Evolutionary conservation across 2,888 invertebrate genomes (phyloP).

Genomic region (Carabus problematicus): DNA sequence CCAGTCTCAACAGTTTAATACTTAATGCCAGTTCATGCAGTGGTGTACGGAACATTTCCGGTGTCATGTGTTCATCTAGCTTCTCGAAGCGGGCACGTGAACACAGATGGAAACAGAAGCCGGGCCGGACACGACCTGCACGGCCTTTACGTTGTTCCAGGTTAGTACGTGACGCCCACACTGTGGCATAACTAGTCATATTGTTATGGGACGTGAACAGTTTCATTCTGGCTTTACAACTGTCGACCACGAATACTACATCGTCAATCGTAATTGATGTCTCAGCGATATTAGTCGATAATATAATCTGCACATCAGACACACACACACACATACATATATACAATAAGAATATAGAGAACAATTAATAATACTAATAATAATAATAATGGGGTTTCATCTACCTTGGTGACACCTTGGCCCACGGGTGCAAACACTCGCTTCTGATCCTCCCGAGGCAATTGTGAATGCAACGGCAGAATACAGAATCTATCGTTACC

Average conservation of each 20-base stretch:
- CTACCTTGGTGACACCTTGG: constrained; percentile 49
- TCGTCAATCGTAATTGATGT: constrained; percentile 98
- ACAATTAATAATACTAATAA: background rate
- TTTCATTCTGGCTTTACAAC: constrained; percentile 97
- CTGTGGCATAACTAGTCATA: constrained; percentile 97
- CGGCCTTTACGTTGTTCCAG: constrained; percentile 91
- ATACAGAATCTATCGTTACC: constrained; percentile 72
- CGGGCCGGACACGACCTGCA: constrained; percentile 93
- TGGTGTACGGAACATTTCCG: constrained; percentile 98
- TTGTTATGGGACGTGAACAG: constrained; percentile 98
- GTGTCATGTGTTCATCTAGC: constrained; percentile 89
- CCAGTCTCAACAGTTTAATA: constrained; percentile 88
- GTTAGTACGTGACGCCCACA: constrained; percentile 94
- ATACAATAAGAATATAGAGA: background rate
- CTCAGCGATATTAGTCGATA: constrained; percentile 98
- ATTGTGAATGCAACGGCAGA: constrained; percentile 95
- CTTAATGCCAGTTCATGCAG: constrained; percentile 93
- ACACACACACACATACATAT: constrained; percentile 53
- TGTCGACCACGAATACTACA: constrained; percentile 96
- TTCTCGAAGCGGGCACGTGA: constrained; percentile 75
- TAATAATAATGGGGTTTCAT: background rate
- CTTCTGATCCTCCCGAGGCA: constrained; percentile 94
- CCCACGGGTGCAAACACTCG: constrained; percentile 91
- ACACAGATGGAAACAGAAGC: constrained; percentile 93
- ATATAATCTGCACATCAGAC: constrained; percentile 70